Evolutionary conservation across 2,113 vertebrate genomes (phyloP).

Genomic region (Mionectes macconnelli): DNA sequence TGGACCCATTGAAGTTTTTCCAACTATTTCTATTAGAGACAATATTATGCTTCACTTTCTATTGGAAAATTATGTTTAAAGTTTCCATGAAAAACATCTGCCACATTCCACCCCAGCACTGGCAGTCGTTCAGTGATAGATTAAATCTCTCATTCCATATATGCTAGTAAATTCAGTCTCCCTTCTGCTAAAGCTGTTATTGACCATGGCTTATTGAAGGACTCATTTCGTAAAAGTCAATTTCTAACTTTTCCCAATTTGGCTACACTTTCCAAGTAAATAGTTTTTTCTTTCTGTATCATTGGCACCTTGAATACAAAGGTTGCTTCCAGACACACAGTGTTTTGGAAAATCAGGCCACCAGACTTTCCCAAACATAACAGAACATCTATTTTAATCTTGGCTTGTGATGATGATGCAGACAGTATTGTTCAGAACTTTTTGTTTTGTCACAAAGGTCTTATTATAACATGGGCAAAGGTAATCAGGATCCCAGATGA

Average conservation of each 20-base stretch:
- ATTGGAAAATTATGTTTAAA: conserved; percentile 39
- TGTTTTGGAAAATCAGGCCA: background rate
- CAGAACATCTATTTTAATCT: background rate
- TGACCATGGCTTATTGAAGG: background rate
- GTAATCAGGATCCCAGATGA: conserved; percentile 3
- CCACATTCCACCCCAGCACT: conserved; percentile 31
- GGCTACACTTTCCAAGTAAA: background rate
- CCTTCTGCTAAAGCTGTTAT: conserved; percentile 47
- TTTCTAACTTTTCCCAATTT: background rate
- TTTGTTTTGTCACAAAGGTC: background rate
- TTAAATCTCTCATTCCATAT: conserved; percentile 47
- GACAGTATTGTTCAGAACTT: background rate
- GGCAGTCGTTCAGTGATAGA: background rate
- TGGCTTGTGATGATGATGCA: background rate
- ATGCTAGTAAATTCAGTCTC: conserved; percentile 25
- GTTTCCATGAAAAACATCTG: conserved; percentile 56
- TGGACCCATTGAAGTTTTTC: background rate
- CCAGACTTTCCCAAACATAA: background rate
- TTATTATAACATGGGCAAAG: background rate
- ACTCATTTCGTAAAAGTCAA: background rate
- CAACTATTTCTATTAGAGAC: background rate
- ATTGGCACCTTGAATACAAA: background rate
- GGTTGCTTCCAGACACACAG: background rate
- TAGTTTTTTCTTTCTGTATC: background rate
- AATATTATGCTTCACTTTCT: conserved; percentile 28